phyloP scores from a whole-genome alignment of 1,140 invertebrate species.

The Brachionus rotundiformis region DNA sequence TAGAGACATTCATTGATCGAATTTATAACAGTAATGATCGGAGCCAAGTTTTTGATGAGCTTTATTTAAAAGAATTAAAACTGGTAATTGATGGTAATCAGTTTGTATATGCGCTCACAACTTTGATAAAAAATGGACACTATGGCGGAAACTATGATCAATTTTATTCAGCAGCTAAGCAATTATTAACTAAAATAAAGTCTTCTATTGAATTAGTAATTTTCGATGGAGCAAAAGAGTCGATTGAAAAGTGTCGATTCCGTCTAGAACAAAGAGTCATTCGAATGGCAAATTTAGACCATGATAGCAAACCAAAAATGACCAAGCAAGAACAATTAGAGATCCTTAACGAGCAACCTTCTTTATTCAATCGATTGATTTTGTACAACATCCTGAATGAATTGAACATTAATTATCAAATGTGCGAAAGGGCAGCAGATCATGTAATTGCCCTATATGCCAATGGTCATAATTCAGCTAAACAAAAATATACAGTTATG shows the following conservation, averaged over 20 bases:
- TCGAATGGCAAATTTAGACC: background rate
- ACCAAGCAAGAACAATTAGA: background rate
- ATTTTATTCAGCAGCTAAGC: background rate
- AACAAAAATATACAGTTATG: conserved; percentile 15
- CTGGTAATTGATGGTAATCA: conserved; percentile 28
- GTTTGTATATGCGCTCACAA: background rate
- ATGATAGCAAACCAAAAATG: background rate
- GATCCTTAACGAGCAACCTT: background rate
- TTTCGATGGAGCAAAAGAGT: conserved; percentile 32
- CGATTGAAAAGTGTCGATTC: background rate
- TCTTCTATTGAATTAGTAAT: conserved; percentile 9
- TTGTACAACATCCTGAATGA: background rate
- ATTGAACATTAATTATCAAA: background rate
- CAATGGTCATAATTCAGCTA: conserved; percentile 6
- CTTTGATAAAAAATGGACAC: background rate
- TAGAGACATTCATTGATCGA: conserved; percentile 30
- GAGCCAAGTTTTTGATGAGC: background rate
- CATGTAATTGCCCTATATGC: conserved; percentile 27
- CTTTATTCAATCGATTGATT: conserved; percentile 3
- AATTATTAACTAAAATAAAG: background rate
- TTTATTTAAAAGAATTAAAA: background rate
- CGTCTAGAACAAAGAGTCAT: background rate
- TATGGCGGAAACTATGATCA: conserved; percentile 40
- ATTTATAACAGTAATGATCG: conserved; percentile 7
- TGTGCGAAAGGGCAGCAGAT: conserved; percentile 14